Evolutionary conservation across 2,113 vertebrate genomes (phyloP).

Genomic region (Telmatochromis bifrenatus): DNA sequence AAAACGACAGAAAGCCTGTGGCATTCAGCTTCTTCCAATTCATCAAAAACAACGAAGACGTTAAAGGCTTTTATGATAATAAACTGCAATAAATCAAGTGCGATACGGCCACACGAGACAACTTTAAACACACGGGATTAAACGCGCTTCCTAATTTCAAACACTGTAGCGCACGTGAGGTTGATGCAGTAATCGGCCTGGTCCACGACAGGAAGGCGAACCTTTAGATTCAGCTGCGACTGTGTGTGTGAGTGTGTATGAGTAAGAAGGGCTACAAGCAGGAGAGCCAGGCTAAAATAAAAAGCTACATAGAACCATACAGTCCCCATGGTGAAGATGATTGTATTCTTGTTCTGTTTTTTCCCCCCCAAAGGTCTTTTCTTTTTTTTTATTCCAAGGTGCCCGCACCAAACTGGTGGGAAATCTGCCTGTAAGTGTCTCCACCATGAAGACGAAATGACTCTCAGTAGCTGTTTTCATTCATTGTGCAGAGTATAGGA

Average conservation of each 20-base stretch:
- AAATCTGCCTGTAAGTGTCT: not conserved
- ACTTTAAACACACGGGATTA: not conserved
- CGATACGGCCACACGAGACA: not conserved
- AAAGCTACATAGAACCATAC: constrained; percentile 54
- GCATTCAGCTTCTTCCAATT: constrained; percentile 16
- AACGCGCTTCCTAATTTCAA: not conserved
- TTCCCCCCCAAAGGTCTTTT: not conserved
- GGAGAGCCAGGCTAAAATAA: constrained; percentile 59
- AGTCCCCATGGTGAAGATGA: constrained; percentile 53
- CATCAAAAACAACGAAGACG: not conserved
- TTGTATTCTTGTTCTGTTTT: not conserved
- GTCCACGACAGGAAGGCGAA: constrained; percentile 32
- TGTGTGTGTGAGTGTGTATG: constrained; percentile 52
- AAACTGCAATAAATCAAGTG: constrained; percentile 2
- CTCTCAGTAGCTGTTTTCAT: constrained; percentile 55
- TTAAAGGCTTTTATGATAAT: not conserved
- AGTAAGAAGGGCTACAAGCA: constrained; percentile 61
- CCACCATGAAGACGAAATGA: constrained; percentile 61
- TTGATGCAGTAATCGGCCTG: constrained; percentile 6
- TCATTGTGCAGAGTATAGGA: constrained; percentile 55
- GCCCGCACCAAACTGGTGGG: not conserved
- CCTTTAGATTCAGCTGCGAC: constrained; percentile 54
- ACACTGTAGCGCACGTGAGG: not conserved
- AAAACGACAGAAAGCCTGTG: constrained; percentile 2
- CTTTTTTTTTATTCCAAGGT: not conserved